Evolutionary conservation across 1,140 invertebrate species (phyloP).

Genomic region (Pantala flavescens): DNA sequence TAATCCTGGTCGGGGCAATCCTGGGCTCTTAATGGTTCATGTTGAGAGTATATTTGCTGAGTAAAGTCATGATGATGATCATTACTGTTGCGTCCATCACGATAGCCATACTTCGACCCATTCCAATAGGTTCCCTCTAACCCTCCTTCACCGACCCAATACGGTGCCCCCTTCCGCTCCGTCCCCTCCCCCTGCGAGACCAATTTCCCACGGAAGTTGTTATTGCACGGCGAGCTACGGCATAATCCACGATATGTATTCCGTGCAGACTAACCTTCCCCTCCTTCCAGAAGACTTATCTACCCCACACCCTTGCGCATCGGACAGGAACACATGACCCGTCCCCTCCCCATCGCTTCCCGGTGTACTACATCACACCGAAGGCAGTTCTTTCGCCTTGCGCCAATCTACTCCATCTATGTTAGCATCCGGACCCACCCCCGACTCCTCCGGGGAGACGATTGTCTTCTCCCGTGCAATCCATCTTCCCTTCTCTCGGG

Average conservation of each 20-base stretch:
- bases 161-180: background rate
- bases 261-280: background rate
- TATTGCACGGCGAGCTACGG: background rate
- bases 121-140: background rate
- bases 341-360: background rate
- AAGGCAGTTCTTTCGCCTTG: background rate
- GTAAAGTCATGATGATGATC: no score
- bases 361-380: background rate
- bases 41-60: no score
- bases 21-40: no score
- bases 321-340: background rate
- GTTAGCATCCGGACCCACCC: background rate
- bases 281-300: background rate
- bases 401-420: slow-evolving; percentile 1
- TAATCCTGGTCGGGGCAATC: no score
- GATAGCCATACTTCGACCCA: no score
- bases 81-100: no score
- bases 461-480: no score
- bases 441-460: no score
- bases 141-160: background rate
- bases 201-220: slow-evolving; percentile 5
- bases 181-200: background rate
- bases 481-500: no score
- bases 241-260: slow-evolving; percentile 7
- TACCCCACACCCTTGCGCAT: background rate